These are phyloP conservation scores for Phoenicopterus ruber DNA, from an alignment of 2,113 vertebrate genomes.

Conservation along the genomic window DNA sequence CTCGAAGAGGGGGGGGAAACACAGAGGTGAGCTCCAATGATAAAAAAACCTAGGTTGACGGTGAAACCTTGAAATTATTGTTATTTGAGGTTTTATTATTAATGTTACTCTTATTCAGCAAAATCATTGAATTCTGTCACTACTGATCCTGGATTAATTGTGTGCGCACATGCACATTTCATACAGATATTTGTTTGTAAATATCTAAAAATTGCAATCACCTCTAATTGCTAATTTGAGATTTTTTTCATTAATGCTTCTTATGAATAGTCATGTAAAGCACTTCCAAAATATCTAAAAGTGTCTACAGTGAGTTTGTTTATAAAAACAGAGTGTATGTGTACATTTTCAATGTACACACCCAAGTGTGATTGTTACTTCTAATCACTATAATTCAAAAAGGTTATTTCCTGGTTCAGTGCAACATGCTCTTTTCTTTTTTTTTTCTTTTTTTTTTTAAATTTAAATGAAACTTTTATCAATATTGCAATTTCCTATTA, in stretches of 20 bases:
- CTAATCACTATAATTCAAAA: background rate
- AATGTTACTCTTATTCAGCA: background rate
- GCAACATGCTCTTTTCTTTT: background rate
- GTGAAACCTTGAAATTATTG: background rate
- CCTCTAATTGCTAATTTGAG: background rate
- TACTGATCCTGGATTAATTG: background rate
- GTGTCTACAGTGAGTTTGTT: background rate
- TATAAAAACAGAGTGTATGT: background rate
- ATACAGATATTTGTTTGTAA: background rate
- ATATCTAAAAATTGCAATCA: background rate
- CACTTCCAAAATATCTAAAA: background rate
- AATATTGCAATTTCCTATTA: background rate
- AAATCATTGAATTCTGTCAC: background rate
- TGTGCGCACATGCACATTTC: background rate
- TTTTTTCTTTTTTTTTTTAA: background rate
- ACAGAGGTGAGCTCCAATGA: rapidly evolving
- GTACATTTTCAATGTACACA: background rate
- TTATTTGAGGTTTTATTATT: background rate
- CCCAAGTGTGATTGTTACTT: background rate
- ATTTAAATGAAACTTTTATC: background rate
- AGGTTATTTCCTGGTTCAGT: background rate
- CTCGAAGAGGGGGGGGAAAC: background rate
- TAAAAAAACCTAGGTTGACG: background rate
- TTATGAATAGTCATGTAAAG: background rate
- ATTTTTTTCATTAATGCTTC: background rate